These are phyloP conservation scores for Isurus oxyrinchus DNA, from an alignment of 2,113 vertebrate genomes.

Conservation along the genomic window DNA sequence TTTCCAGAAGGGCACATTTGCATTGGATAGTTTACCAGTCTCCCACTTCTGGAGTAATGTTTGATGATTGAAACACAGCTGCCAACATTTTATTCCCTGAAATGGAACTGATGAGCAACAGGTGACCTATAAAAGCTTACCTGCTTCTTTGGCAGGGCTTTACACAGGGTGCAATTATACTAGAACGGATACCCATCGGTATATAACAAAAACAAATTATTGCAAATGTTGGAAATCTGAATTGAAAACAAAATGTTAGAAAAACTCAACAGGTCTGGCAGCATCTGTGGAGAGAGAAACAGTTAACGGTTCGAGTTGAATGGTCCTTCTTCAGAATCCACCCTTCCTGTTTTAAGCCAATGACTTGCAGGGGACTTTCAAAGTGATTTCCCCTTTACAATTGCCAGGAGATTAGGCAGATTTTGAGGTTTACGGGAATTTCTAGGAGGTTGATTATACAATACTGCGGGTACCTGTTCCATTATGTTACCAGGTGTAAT, in stretches of 20 bases:
- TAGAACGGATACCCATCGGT: neutral
- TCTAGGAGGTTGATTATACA: neutral
- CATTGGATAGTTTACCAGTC: neutral
- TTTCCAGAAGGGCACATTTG: too few relatives aligned
- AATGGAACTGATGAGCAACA: neutral
- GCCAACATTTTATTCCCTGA: neutral
- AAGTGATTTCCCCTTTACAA: neutral
- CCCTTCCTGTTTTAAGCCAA: neutral
- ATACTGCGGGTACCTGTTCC: neutral
- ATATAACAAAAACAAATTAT: too few relatives aligned
- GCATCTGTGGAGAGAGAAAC: too few relatives aligned
- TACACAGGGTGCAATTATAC: neutral
- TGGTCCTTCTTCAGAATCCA: too few relatives aligned
- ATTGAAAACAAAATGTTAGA: too few relatives aligned
- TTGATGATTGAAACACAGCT: neutral
- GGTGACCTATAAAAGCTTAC: neutral
- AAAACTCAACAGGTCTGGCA: too few relatives aligned
- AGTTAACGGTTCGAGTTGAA: too few relatives aligned
- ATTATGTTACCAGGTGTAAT: neutral
- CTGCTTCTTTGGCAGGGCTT: neutral
- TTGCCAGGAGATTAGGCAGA: neutral
- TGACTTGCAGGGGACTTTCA: neutral
- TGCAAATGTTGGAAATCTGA: too few relatives aligned
- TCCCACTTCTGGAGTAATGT: neutral
- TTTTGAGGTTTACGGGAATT: neutral